phyloP scores from a whole-genome alignment of 2,888 invertebrate genomes.

The Hydropsyche betteni region DNA sequence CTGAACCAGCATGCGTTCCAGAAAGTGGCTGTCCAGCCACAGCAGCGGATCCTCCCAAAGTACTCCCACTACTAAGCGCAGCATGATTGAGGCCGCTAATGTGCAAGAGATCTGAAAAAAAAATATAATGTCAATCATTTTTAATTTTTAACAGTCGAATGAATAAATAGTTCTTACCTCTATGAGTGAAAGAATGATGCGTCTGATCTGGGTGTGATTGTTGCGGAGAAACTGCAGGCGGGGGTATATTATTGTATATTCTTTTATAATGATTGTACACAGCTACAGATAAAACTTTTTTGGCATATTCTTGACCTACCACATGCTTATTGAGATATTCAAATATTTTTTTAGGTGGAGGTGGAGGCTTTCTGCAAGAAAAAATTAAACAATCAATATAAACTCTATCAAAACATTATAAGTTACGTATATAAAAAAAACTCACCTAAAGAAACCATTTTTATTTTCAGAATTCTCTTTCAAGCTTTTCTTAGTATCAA shows the following conservation, averaged over 20 bases:
- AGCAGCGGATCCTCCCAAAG: constrained; percentile 58
- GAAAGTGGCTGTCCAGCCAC: constrained; percentile 53
- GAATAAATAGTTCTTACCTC: constrained; percentile 65
- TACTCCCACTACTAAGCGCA: constrained; percentile 66
- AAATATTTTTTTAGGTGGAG: constrained; percentile 95
- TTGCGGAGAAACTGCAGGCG: constrained; percentile 54
- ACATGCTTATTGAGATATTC: constrained; percentile 97
- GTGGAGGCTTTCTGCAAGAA: constrained; percentile 81
- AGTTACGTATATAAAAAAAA: not conserved
- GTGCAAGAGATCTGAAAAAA: constrained; percentile 80
- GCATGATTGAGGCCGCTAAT: constrained; percentile 80
- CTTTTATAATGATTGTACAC: constrained; percentile 99
- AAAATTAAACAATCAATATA: not conserved
- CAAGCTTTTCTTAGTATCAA: constrained; percentile 86
- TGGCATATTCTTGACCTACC: constrained; percentile 96
- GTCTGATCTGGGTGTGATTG: constrained; percentile 71
- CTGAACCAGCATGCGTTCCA: constrained; percentile 69
- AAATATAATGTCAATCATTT: not conserved
- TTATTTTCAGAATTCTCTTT: constrained; percentile 82
- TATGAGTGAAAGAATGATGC: constrained; percentile 73
- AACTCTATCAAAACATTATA: no score
- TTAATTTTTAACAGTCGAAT: not conserved
- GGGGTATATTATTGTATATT: constrained; percentile 90
- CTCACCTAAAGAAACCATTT: constrained; percentile 70
- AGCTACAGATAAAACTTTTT: constrained; percentile 96